Base-by-base conservation (phyloP, 2,888 invertebrate genomes). In the Amorpha juglandis region DNA sequence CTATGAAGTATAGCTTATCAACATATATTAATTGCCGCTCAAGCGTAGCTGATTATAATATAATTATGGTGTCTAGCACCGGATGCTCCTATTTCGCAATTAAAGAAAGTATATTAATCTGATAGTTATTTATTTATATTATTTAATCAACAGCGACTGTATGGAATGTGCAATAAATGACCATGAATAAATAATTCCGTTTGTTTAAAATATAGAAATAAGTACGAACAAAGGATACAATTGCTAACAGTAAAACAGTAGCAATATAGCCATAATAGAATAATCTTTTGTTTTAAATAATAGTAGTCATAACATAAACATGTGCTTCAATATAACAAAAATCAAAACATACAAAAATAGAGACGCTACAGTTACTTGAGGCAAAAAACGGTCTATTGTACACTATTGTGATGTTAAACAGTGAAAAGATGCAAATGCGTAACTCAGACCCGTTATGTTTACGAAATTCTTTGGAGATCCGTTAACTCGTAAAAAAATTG, bases 401-500 rank as follows among this genome's bases (percentile, higher is more conserved):
- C 70, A 69, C 82, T 76, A 83, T 90, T 90, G 86, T 89, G 63
- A 83, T 85, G 83, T 74, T 79, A 86, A 90, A 81, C 75, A 85
- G 85, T 79, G 80, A 84, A 86, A 85, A 87, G 81, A 90, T 87
- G 86, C 89, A 88, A 91, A 89, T 87, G 74, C 71, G 72, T 72
- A 80, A 78, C 45, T 33, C 53, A 70, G 78, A 70, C 67, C 92
- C 88, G 91, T 91, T 92, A 91, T 90, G 85, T 91, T 91, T 89
- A 91, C 86, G 78, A 88, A 79, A 83, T 80, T 86, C 77, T 81
- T 86, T 74, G 78, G 68, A 81, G 78, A 72, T 79, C 90, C 88
- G 90, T 90, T 91, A 90, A 73, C 71, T 79, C 73, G 72, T 80
- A 88, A 88, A 89, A 86, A 88, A 83, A 8, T 50, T 9, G 50